These are phyloP conservation scores for Drosophila mojavensis DNA, from an alignment of 1,140 invertebrate genomes.

Conservation along the genomic window DNA sequence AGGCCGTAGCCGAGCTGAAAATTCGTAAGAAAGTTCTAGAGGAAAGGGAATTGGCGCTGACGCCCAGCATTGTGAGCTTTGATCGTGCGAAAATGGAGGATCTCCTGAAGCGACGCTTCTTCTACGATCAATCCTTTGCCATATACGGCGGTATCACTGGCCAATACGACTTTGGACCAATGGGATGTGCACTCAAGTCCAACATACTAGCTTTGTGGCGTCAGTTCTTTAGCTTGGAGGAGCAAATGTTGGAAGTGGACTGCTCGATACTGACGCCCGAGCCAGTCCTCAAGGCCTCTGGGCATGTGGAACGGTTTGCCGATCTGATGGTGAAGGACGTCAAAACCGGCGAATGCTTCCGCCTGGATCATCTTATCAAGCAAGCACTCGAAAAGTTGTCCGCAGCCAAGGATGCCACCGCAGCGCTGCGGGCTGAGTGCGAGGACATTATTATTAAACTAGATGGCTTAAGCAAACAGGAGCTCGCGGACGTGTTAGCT, in stretches of 20 bases:
- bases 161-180: slow-evolving; percentile 99
- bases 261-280: slow-evolving; percentile 99
- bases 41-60: slow-evolving; percentile 95
- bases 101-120: slow-evolving; percentile 98
- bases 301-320: slow-evolving; percentile 99
- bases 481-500: slow-evolving; percentile 93
- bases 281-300: slow-evolving; percentile 97
- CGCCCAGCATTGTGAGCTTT: slow-evolving; percentile 89
- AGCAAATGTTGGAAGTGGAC: slow-evolving; percentile 99
- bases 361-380: slow-evolving; percentile 99
- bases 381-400: slow-evolving; percentile 95
- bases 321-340: slow-evolving; percentile 99
- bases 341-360: slow-evolving; percentile 97
- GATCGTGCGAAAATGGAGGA: slow-evolving; percentile 98
- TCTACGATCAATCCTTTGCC: slow-evolving; percentile 99
- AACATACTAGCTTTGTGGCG: slow-evolving; percentile 98
- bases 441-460: slow-evolving; percentile 92
- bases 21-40: slow-evolving; percentile 95
- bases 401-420: slow-evolving; percentile 92
- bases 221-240: slow-evolving; percentile 98
- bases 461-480: slow-evolving; percentile 94
- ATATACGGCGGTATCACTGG: slow-evolving; percentile 98
- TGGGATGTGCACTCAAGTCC: slow-evolving; percentile 99
- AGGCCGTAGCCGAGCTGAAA: slow-evolving; percentile 97
- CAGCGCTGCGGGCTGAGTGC: slow-evolving; percentile 90